phyloP scores from a whole-genome alignment of 2,113 vertebrate species.

The Pardalotus punctatus region DNA sequence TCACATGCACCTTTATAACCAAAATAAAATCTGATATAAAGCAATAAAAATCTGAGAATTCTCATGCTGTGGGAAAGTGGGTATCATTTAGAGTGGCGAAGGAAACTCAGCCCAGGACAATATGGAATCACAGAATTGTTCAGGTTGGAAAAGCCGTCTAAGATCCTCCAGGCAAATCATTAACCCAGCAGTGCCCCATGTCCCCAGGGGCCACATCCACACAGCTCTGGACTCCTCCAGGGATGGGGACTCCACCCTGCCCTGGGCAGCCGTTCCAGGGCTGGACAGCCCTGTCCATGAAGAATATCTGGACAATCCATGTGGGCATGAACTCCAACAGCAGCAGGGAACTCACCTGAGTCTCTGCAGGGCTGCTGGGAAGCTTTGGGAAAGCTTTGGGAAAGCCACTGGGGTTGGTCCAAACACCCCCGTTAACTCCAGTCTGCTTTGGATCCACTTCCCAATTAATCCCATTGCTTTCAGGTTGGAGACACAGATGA shows the following conservation, averaged over 20 bases:
- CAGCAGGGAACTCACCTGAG: not conserved
- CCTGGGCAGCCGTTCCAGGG: not conserved
- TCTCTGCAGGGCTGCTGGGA: too few relatives aligned
- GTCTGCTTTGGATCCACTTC: not conserved
- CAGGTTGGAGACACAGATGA: not conserved
- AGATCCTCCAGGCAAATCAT: not conserved
- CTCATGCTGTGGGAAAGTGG: not conserved
- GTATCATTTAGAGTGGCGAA: not conserved
- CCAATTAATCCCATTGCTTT: not conserved
- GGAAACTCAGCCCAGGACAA: not conserved
- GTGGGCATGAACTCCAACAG: not conserved
- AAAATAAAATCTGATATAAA: not conserved
- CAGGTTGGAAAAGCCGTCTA: not conserved
- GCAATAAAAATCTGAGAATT: not conserved
- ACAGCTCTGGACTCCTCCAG: not conserved
- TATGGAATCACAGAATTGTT: not conserved
- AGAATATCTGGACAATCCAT: rapidly evolving
- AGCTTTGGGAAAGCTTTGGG: not conserved
- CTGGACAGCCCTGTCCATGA: not conserved
- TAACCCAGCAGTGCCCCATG: not conserved
- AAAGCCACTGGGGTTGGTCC: not conserved
- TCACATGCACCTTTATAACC: not conserved
- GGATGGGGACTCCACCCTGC: too few relatives aligned
- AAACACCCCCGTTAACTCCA: not conserved
- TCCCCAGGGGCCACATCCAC: not conserved